Evolutionary conservation across 2,797 vertebrate genomes (phyloP).

Genomic region (Helarctos malayanus): DNA sequence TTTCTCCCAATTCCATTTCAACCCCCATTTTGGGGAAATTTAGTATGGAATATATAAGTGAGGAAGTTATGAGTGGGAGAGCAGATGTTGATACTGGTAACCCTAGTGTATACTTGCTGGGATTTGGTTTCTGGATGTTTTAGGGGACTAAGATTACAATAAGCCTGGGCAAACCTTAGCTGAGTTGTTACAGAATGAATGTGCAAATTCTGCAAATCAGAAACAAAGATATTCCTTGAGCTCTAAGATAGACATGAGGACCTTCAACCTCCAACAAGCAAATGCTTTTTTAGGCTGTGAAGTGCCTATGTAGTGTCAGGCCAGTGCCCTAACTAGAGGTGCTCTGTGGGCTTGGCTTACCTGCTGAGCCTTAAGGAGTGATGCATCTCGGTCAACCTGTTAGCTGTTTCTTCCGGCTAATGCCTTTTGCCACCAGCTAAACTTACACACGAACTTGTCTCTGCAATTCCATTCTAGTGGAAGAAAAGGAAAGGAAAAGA

Average conservation of each 20-base stretch:
- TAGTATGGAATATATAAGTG: background rate
- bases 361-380: background rate
- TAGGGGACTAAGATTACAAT: background rate
- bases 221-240: background rate
- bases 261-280: background rate
- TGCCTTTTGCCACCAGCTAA: background rate
- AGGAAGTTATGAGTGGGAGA: background rate
- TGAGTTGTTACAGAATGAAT: slow-evolving; percentile 20
- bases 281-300: background rate
- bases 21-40: background rate
- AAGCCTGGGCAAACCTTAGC: background rate
- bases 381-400: background rate
- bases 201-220: background rate
- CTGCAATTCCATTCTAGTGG: background rate
- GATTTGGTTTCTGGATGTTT: background rate
- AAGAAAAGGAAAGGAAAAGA: background rate
- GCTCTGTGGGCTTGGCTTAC: background rate
- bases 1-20: background rate
- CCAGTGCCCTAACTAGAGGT: background rate
- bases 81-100: background rate
- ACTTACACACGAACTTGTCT: background rate
- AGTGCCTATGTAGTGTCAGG: background rate
- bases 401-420: background rate
- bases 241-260: background rate
- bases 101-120: background rate